Base-by-base conservation (phyloP, 30 jellyfish, hydroid and myxozoan species). In the Hydractinia echinata region DNA sequence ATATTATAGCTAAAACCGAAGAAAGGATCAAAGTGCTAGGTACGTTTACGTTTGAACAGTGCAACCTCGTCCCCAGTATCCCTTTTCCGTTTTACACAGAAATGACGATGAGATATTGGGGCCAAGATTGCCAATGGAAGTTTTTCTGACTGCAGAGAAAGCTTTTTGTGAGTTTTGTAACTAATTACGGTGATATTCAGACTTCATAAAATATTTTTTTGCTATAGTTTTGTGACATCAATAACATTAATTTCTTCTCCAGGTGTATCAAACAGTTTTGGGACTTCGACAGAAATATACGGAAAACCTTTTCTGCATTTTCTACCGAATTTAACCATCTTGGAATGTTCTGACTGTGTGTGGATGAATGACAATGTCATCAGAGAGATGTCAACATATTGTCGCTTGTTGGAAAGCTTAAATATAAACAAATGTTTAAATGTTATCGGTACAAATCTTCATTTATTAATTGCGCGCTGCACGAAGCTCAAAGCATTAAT, bases 311-410 rank as follows among this genome's bases (percentile, higher is more conserved):
- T 71, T 20, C 39, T 71, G 18, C 60, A 48, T 4, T 7, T 8
- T 7, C 53, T 71, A 71, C 81, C 81, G 5, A 71, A 71, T 60
- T 20, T 71, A 7, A 15, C 55, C 51, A 50, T 50, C 4, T 52
- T 71, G 81, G 81, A 71, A 20, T 71, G 55, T 30, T 20, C 44
- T 3, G 81, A 71, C 55, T 30, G 81, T 20, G n/a, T 71, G 61
- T 71, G 81, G 81, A 50, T 71, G 60, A 71, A 71, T 19, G 81
- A 71, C 51, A 30, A 71, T 8, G 81, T 52, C 53, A 71, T 71
- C 53, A 48, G 49, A 4, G 81, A 71, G 15, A 71, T 71, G 60
- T 30, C 81, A 13, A 71, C 30, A 48, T 71, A 30, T 39, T 71
- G 81, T 20, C 44, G 60, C 15, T 52, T 14, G 81, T 52, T 71